Evolutionary conservation across 2,113 vertebrate genomes (phyloP).

Genomic region (Trochalopteron elliotii): DNA sequence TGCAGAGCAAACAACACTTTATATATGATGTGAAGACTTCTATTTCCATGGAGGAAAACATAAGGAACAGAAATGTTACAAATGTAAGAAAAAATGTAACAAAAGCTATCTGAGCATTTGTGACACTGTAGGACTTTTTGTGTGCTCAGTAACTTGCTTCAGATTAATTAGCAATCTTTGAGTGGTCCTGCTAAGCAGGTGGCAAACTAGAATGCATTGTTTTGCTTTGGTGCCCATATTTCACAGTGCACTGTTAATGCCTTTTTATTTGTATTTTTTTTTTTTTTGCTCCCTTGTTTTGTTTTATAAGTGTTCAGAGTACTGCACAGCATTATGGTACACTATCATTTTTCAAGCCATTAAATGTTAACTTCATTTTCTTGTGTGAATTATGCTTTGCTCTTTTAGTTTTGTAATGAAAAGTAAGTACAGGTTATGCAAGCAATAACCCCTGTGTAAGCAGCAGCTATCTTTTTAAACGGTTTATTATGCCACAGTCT

Average conservation of each 20-base stretch:
- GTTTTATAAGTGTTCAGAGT: conserved; percentile 64
- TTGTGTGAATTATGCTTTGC: conserved; percentile 79
- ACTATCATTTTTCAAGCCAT: conserved; percentile 77
- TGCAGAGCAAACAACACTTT: background rate
- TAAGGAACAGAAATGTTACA: background rate
- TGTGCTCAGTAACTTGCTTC: background rate
- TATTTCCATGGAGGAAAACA: background rate
- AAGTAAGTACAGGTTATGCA: conserved; percentile 84
- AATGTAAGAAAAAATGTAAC: background rate
- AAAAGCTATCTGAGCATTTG: background rate
- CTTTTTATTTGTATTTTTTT: conserved; percentile 62
- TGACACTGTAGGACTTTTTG: background rate
- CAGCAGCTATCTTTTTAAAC: conserved; percentile 80
- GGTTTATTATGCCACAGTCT: conserved; percentile 83
- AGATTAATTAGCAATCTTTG: conserved; percentile 9
- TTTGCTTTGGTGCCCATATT: conserved; percentile 45
- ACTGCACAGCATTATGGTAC: conserved; percentile 54
- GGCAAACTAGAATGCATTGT: conserved; percentile 19
- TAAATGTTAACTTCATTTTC: conserved; percentile 82
- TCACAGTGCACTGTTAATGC: conserved; percentile 6
- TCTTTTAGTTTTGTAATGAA: conserved; percentile 83
- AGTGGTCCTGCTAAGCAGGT: background rate
- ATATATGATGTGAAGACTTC: background rate
- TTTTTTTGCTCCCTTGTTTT: conserved; percentile 53
- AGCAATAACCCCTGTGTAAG: conserved; percentile 79